A percentile compares a stretch with the other conserved stretches of the same genome.
These are phyloP conservation scores for Euplagia quadripunctaria DNA, from an alignment of 2,888 invertebrate species.

Conservation along the genomic window DNA sequence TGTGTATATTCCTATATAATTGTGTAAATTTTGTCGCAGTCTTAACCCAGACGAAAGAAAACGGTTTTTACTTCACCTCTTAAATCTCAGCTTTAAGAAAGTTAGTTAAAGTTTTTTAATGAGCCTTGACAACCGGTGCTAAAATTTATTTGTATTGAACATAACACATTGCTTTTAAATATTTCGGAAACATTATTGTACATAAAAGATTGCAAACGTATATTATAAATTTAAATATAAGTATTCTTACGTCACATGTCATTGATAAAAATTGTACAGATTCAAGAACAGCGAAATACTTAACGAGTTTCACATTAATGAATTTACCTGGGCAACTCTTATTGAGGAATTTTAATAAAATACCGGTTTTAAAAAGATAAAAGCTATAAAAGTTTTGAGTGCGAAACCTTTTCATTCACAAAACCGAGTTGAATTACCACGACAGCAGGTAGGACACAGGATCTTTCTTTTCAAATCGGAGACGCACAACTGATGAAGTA, in stretches of 20 bases:
- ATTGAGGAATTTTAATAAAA: background rate
- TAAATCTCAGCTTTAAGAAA: slow-evolving; percentile 7
- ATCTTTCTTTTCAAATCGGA: background rate
- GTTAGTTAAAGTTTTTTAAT: background rate
- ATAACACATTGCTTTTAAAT: background rate
- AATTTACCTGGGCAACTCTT: slow-evolving; percentile 2
- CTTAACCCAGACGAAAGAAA: slow-evolving; percentile 6
- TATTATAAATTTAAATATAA: background rate
- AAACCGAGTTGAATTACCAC: slow-evolving; percentile 26
- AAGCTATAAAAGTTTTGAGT: slow-evolving; percentile 6
- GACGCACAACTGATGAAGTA: background rate
- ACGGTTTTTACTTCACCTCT: background rate
- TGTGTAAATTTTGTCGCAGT: slow-evolving; percentile 15
- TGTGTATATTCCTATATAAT: slow-evolving; percentile 10
- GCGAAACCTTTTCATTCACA: slow-evolving; percentile 40
- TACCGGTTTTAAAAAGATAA: slow-evolving; percentile 11
- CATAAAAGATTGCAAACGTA: too few relatives aligned
- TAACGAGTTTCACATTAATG: slow-evolving; percentile 13
- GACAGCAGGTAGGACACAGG: background rate
- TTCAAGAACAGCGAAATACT: background rate
- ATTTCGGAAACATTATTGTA: background rate
- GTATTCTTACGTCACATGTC: background rate
- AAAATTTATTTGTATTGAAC: background rate
- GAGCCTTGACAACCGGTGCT: background rate
- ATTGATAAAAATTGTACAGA: slow-evolving; percentile 5